Percentiles rank a stretch among this genome's conserved stretches.
Evolutionary conservation across 2,888 invertebrate genomes (phyloP).

Genomic region (Syrista parreyssii): DNA sequence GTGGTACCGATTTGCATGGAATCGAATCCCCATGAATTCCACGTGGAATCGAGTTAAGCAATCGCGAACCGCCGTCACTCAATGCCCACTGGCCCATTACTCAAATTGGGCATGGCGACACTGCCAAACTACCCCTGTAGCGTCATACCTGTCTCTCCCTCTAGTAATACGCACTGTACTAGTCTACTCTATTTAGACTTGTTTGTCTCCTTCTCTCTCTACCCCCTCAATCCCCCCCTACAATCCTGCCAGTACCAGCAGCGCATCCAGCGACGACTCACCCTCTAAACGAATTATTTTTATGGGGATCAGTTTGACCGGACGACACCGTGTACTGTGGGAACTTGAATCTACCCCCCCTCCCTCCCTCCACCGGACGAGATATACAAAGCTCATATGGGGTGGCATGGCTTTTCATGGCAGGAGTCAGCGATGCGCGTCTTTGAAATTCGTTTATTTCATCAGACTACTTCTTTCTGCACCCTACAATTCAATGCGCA

Average conservation of each 20-base stretch:
- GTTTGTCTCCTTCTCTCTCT: neutral
- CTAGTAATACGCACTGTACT: neutral
- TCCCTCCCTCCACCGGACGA: neutral
- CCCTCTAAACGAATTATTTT: constrained; percentile 38
- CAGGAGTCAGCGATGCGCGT: constrained; percentile 12
- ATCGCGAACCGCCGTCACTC: constrained; percentile 22
- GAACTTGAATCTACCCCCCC: constrained; percentile 13
- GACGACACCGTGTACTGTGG: constrained; percentile 20
- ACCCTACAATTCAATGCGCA: neutral
- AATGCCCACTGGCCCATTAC: constrained; percentile 22
- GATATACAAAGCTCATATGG: neutral
- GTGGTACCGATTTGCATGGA: constrained; percentile 28
- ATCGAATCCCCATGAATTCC: constrained; percentile 32
- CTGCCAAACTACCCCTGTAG: neutral
- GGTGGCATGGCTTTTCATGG: constrained; percentile 5
- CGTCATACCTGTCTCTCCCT: neutral
- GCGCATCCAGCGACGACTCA: constrained; percentile 9
- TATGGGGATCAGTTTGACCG: constrained; percentile 18
- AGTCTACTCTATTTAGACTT: neutral
- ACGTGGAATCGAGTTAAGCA: constrained; percentile 35
- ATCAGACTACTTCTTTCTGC: constrained; percentile 18
- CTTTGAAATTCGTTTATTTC: constrained; percentile 26
- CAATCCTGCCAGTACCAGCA: neutral
- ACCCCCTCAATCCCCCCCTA: neutral
- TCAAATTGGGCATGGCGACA: constrained; percentile 31